phyloP scores from a whole-genome alignment of 2,888 invertebrate genomes.

The Phytoseiulus persimilis region DNA sequence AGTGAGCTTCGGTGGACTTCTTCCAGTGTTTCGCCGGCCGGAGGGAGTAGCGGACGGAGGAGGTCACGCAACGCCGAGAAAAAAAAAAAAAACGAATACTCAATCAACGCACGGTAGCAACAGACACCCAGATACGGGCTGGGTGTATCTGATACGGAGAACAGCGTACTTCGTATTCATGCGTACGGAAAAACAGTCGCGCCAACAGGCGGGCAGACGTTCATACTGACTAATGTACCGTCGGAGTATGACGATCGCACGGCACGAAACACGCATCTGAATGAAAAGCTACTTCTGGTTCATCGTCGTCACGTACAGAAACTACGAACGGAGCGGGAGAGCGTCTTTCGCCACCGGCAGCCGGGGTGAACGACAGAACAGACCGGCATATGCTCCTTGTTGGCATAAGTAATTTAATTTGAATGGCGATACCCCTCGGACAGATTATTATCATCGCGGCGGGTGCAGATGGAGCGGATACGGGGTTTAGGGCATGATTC shows the following conservation, averaged over 20 bases:
- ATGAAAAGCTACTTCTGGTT: background rate
- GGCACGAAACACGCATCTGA: background rate
- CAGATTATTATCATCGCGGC: no score
- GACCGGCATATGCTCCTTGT: no score
- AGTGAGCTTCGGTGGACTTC: background rate
- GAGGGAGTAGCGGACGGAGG: background rate
- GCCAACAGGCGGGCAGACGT: background rate
- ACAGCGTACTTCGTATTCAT: background rate
- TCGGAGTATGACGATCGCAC: background rate
- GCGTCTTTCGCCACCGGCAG: no score
- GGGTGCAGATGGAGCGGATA: no score
- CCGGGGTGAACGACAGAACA: no score
- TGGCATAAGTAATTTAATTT: no score
- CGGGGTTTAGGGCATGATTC: no score
- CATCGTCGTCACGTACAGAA: background rate
- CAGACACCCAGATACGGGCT: background rate
- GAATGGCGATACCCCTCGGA: no score
- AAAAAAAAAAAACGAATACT: background rate
- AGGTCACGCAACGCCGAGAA: background rate
- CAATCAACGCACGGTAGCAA: constrained; percentile 5
- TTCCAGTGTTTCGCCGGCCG: background rate
- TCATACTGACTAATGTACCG: background rate
- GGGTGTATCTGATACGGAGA: background rate
- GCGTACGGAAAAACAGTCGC: background rate
- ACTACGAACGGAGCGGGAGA: background rate